Conservation (phyloP, 2,797 vertebrate genomes). For the Danio tinwini region DNA sequence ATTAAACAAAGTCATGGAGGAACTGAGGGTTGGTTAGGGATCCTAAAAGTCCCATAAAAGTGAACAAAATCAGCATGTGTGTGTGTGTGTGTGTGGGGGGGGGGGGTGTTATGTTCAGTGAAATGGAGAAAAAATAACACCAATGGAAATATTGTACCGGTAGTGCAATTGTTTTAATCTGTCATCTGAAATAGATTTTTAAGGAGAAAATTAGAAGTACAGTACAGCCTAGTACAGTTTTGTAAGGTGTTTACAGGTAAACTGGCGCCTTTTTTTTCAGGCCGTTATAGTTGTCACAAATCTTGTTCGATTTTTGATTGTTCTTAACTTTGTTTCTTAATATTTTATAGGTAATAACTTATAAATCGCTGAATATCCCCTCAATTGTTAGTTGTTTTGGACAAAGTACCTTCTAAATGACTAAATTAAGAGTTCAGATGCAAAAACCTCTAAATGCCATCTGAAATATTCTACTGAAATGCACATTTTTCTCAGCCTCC, state of each 20-base stretch:
- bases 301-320: not conserved
- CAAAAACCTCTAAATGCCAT: no score
- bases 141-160: not conserved
- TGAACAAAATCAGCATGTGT: not conserved
- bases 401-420: no score
- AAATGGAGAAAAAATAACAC: not conserved
- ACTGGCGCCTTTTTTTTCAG: no score
- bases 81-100: no score
- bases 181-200: conserved; percentile 4
- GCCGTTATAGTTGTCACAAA: not conserved
- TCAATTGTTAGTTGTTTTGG: no score
- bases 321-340: not conserved
- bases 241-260: not conserved
- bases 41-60: not conserved
- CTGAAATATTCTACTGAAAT: no score
- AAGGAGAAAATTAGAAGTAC: not conserved
- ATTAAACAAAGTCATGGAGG: not conserved
- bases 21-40: not conserved
- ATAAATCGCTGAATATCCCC: no score
- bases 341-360: no score
- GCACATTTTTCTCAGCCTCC: no score
- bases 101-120: not conserved
- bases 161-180: not conserved
- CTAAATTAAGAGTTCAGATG: no score
- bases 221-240: not conserved